Evolutionary conservation across 1,140 invertebrate genomes (phyloP).

Genomic region (Ditylenchus dipsaci): DNA sequence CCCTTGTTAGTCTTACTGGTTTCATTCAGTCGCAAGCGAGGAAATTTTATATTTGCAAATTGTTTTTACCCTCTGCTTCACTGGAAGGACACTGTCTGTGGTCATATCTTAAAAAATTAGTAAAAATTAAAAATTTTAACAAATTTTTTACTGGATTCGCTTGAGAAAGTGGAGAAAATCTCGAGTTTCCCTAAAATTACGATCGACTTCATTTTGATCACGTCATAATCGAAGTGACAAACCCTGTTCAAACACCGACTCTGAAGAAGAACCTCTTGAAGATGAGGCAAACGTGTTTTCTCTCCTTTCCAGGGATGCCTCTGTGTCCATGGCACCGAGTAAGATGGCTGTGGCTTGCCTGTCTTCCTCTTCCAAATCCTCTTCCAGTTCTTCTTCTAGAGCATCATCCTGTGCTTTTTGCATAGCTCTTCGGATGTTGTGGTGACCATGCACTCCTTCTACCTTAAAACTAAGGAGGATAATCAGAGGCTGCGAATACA

Average conservation of each 20-base stretch:
- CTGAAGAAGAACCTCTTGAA: not conserved
- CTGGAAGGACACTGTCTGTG: conserved; percentile 52
- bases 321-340: not conserved
- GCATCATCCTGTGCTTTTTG: not conserved
- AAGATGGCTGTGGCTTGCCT: not conserved
- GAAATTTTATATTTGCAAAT: too few relatives aligned
- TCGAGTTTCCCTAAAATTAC: conserved; percentile 54
- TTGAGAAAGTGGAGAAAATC: conserved; percentile 54
- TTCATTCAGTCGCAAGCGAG: too few relatives aligned
- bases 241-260: not conserved
- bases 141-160: conserved; percentile 30
- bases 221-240: not conserved
- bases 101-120: conserved; percentile 33
- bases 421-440: not conserved
- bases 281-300: too few relatives aligned
- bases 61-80: conserved; percentile 24
- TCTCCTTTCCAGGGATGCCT: too few relatives aligned
- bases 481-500: too few relatives aligned
- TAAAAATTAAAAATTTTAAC: too few relatives aligned
- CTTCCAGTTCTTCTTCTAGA: not conserved
- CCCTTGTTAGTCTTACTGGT: too few relatives aligned
- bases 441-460: not conserved
- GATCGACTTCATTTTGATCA: not conserved
- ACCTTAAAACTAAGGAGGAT: not conserved
- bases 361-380: not conserved